Evolutionary conservation across 1,140 invertebrate species (phyloP), one percentile per base, ranked within the genome.

Genomic region (Choristoneura fumiferana): DNA sequence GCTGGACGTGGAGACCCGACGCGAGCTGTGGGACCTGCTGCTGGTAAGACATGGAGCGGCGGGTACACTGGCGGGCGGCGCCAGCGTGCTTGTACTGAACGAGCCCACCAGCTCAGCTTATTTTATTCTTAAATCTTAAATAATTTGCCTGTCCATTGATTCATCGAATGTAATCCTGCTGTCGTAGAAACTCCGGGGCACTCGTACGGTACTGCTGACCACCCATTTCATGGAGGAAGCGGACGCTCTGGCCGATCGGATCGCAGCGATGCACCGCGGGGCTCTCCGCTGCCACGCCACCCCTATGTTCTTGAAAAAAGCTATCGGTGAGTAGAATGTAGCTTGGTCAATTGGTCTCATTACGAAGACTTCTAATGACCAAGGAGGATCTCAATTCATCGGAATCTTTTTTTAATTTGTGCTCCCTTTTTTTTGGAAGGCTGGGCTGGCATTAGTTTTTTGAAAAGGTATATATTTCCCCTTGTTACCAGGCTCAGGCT

Each of bases 151-250:
- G 9, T 37, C 9, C n/a, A 37, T 37, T 3, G 35, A 91, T 12
- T 12, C 2, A 22, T 4, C 9, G 4, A 9, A 9, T 38, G 4
- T 15, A 17, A 38, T 10, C 18, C 8, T 12, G 6, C 4, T 4
- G n/a, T 18, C 0, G 0, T 70, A 86, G 83, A 71, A 73, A 1
- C 71, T 87, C 1, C 78, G 84, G 13, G 79, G 77, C 14, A 86
- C 86, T 0, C 85, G 92, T 36, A 98, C 97, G 3, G 94, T 99
- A 58, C 83, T 99, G 1, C 91, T 99, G 43, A 97, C 97, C n/a
- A 99, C 98, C 8, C 98, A 99, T 87, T 98, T 97, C 84, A 99
- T 99, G 97, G 98, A 99, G 83, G 98, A 99, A 90, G 98, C 98
- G 37, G 98, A 99, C 90, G 92, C 96, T 33, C 91, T 99, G 0